Evolutionary conservation across 2,797 vertebrate genomes (phyloP).

Genomic region (Megalops cyprinoides): DNA sequence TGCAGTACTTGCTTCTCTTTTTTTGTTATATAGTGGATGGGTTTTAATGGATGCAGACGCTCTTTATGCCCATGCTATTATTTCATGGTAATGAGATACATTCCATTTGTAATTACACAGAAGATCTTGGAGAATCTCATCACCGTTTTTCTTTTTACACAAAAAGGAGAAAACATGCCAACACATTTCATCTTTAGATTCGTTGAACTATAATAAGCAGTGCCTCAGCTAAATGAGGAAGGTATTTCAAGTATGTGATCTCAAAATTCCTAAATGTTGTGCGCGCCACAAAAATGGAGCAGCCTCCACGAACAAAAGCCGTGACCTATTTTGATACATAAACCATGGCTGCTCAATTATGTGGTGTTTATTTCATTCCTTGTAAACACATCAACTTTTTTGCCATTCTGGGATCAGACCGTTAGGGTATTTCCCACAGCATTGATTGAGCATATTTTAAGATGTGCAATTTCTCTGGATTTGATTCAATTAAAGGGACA

Average conservation of each 20-base stretch:
- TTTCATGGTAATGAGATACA: constrained; percentile 58
- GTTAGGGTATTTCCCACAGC: constrained; percentile 45
- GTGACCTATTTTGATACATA: constrained; percentile 52
- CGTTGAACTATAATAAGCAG: constrained; percentile 50
- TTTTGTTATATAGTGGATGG: constrained; percentile 30
- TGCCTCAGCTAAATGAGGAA: constrained; percentile 44
- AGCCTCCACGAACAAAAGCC: constrained; percentile 46
- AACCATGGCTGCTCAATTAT: constrained; percentile 48
- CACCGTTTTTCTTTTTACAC: constrained; percentile 29
- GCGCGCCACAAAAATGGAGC: constrained; percentile 31
- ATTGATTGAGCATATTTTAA: constrained; percentile 26
- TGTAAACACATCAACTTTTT: constrained; percentile 51
- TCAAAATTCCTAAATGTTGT: constrained; percentile 36
- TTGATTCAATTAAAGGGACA: constrained; percentile 25
- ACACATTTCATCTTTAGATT: constrained; percentile 58
- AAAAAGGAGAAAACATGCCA: constrained; percentile 44
- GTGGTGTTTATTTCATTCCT: constrained; percentile 56
- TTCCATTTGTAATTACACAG: constrained; percentile 58
- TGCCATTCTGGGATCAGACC: constrained; percentile 37
- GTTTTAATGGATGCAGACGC: constrained; percentile 56
- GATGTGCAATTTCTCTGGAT: constrained; percentile 21
- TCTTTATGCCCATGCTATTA: constrained; percentile 56
- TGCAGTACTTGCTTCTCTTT: constrained; percentile 36
- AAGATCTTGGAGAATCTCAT: constrained; percentile 29
- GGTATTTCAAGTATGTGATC: constrained; percentile 43